phyloP scores from a whole-genome alignment of 2,797 vertebrate species.

The Vireo griseus region DNA sequence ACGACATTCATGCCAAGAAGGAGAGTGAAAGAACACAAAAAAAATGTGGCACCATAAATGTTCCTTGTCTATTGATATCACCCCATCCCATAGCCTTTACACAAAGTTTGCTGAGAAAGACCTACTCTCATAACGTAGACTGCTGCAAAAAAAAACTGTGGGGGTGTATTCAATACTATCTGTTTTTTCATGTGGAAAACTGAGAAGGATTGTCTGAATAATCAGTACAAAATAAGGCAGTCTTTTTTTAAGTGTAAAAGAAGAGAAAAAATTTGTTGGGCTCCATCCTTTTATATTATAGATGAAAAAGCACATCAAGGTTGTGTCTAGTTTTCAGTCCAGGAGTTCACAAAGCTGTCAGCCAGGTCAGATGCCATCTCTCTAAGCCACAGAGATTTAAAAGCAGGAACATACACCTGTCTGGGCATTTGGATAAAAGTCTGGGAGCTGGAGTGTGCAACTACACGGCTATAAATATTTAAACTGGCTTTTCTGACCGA shows the following conservation, averaged over 20 bases:
- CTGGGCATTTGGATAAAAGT: background rate
- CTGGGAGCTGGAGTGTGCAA: background rate
- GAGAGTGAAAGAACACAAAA: background rate
- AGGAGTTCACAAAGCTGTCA: background rate
- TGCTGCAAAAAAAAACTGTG: background rate
- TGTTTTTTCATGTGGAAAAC: background rate
- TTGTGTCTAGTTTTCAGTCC: background rate
- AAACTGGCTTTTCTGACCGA: background rate
- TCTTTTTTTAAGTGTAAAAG: background rate
- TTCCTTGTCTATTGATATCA: background rate
- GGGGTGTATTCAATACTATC: background rate
- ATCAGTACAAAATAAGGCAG: background rate
- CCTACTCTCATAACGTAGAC: background rate
- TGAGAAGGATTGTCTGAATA: background rate
- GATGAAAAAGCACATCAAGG: background rate
- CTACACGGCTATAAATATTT: background rate
- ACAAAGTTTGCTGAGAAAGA: background rate
- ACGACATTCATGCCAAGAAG: background rate
- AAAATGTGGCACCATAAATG: rapidly evolving
- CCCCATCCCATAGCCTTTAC: background rate
- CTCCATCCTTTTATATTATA: background rate
- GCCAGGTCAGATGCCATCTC: background rate
- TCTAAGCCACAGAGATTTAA: background rate
- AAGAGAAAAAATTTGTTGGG: background rate
- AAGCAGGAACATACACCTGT: background rate